Percentiles rank a stretch among this genome's conserved stretches.
Evolutionary conservation across 1,140 invertebrate species (phyloP).

Genomic region (Drosophila cardini): DNA sequence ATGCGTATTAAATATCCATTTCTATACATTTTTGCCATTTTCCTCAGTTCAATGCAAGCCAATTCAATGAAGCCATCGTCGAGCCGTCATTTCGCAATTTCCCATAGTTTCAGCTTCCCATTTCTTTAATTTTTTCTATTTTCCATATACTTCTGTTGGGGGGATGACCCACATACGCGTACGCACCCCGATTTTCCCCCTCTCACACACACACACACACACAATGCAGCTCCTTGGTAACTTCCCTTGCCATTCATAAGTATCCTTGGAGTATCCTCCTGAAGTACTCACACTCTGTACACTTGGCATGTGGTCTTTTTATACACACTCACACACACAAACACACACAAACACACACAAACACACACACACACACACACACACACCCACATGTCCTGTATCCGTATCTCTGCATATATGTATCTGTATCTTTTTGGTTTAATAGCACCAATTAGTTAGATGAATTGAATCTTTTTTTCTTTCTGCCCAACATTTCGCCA

Average conservation of each 20-base stretch:
- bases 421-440: constrained; percentile 59
- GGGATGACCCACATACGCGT: constrained; percentile 47
- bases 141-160: constrained; percentile 11
- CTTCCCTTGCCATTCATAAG: constrained; percentile 33
- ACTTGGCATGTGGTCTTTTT: constrained; percentile 55
- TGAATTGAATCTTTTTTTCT: constrained; percentile 70
- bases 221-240: constrained; percentile 74
- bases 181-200: constrained; percentile 2
- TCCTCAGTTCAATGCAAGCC: constrained; percentile 62
- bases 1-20: constrained; percentile 76
- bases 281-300: constrained; percentile 5
- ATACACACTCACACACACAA: not conserved
- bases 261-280: constrained; percentile 12
- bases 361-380: not conserved
- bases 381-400: not conserved
- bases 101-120: constrained; percentile 46
- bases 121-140: constrained; percentile 8
- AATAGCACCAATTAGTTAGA: constrained; percentile 81
- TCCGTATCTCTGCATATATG: constrained; percentile 9
- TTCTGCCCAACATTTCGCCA: constrained; percentile 44
- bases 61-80: constrained; percentile 64
- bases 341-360: constrained; percentile 1
- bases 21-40: constrained; percentile 32
- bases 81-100: constrained; percentile 40
- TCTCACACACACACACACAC: not conserved